These are phyloP conservation scores for Lasioglossum vierecki DNA, from an alignment of 2,888 invertebrate genomes.

Conservation along the genomic window DNA sequence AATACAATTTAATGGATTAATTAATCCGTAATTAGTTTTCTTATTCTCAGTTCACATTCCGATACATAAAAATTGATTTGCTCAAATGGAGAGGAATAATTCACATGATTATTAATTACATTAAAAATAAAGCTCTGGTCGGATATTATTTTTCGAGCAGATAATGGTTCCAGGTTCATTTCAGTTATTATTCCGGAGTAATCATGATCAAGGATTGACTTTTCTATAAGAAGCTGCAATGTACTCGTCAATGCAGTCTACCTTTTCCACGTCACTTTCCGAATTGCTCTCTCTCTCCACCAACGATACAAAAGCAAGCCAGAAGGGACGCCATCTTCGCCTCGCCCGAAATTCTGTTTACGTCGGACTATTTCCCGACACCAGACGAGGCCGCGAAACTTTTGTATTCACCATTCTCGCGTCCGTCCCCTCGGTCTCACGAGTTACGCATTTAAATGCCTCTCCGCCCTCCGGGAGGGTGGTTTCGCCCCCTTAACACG, in stretches of 20 bases:
- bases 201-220: too few species aligned
- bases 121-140: too few species aligned
- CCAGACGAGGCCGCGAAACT: background rate
- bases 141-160: too few species aligned
- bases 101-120: too few species aligned
- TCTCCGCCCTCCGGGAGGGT: background rate
- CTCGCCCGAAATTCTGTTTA: background rate
- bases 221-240: background rate
- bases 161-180: too few species aligned
- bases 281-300: background rate
- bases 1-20: too few species aligned
- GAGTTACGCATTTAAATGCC: background rate
- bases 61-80: too few species aligned
- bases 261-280: background rate
- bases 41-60: too few species aligned
- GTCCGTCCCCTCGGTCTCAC: background rate
- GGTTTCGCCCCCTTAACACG: conserved; percentile 1
- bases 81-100: too few species aligned
- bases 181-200: too few species aligned
- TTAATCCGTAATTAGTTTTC: too few species aligned
- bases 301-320: background rate
- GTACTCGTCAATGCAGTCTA: background rate
- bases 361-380: background rate
- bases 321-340: background rate
- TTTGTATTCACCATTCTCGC: background rate